Conservation (phyloP, 2,113 vertebrate species). For the Promerops cafer region DNA sequence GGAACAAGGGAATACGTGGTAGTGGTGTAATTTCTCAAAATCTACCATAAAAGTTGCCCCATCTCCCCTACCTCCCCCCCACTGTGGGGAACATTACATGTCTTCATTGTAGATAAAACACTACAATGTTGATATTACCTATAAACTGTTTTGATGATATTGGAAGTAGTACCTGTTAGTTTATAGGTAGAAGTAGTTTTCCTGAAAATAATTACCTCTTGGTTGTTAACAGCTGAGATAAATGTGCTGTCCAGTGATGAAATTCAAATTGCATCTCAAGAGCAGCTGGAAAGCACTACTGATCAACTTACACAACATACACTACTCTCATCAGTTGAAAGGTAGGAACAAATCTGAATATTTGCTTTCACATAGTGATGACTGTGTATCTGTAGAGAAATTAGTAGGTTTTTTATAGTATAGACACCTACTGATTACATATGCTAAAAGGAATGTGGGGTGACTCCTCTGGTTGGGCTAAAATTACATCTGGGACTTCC, state of each 20-base stretch:
- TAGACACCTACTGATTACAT: background rate
- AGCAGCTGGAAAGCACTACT: constrained; percentile 4
- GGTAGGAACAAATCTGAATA: constrained; percentile 41
- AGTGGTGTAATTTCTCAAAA: background rate
- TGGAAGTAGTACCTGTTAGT: background rate
- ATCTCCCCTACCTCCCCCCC: fast-evolving
- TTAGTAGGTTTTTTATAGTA: background rate
- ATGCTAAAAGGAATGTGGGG: background rate
- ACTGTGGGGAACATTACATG: background rate
- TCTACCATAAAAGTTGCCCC: background rate
- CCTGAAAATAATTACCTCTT: background rate
- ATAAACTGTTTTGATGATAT: background rate
- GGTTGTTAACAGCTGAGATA: constrained; percentile 53
- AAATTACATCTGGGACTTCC: background rate
- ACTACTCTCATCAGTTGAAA: background rate
- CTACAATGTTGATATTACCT: background rate
- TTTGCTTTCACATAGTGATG: background rate
- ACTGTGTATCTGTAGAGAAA: background rate
- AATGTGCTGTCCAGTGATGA: background rate
- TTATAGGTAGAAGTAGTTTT: background rate
- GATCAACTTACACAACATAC: background rate
- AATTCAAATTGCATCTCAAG: background rate
- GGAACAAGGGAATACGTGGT: background rate
- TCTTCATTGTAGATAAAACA: background rate
- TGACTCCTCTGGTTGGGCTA: background rate